phyloP scores from a whole-genome alignment of 2,888 invertebrate species.

The Alsophila aescularia region DNA sequence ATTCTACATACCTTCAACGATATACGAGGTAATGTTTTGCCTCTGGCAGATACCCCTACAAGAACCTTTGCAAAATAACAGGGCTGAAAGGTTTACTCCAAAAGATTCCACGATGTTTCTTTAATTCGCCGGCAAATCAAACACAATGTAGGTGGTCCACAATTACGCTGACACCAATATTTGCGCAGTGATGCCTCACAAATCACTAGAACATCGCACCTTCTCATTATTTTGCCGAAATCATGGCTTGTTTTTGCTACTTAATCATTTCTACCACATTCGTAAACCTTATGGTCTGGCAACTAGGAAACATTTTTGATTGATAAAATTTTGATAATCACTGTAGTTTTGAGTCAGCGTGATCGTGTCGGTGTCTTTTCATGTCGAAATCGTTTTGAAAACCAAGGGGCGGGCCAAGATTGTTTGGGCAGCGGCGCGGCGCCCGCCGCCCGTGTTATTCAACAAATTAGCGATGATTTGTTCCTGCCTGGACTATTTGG shows the following conservation, averaged over 20 bases:
- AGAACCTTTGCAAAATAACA: slow-evolving; percentile 26
- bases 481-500: slow-evolving; percentile 49
- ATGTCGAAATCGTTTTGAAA: slow-evolving; percentile 37
- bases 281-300: not conserved
- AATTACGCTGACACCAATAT: slow-evolving; percentile 57
- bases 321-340: not conserved
- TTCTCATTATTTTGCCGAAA: slow-evolving; percentile 67
- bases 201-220: slow-evolving; percentile 50
- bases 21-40: too few relatives aligned
- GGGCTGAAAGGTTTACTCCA: slow-evolving; percentile 28
- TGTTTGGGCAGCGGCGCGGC: slow-evolving; percentile 55
- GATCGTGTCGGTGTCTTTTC: slow-evolving; percentile 49
- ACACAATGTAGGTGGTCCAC: slow-evolving; percentile 57
- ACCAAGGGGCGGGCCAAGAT: slow-evolving; percentile 50
- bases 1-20: too few relatives aligned
- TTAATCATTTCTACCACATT: not conserved
- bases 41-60: too few relatives aligned
- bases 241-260: slow-evolving; percentile 18
- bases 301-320: not conserved
- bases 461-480: slow-evolving; percentile 68
- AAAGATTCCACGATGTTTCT: slow-evolving; percentile 29
- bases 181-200: slow-evolving; percentile 60
- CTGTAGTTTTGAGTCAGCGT: not conserved
- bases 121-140: slow-evolving; percentile 27
- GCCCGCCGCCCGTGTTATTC: slow-evolving; percentile 54